A percentile compares a stretch with the other conserved stretches of the same genome.
These are phyloP conservation scores for Thysanoteuthis rhombus DNA, from an alignment of 2,888 invertebrate species.

Conservation along the genomic window DNA sequence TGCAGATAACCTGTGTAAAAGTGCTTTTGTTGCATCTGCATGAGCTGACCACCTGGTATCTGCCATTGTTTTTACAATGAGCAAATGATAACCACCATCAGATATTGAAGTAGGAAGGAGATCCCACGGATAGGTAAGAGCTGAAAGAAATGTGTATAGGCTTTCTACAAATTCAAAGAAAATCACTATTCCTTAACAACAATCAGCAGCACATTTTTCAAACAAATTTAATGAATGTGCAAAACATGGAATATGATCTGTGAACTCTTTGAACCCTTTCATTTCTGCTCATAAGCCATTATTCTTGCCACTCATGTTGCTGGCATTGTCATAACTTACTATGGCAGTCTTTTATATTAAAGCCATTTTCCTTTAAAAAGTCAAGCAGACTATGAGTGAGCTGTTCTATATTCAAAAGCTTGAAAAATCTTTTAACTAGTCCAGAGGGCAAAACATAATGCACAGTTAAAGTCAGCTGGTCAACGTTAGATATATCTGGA, in stretches of 20 bases:
- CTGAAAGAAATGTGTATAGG: not conserved
- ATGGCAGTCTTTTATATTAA: not conserved
- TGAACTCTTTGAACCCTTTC: no score
- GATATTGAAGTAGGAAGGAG: not conserved
- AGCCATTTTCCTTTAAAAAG: no score
- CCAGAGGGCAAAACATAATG: no score
- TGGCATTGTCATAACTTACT: not conserved
- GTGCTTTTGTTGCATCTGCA: not conserved
- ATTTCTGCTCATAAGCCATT: not conserved
- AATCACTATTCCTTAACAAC: not conserved
- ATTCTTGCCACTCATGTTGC: not conserved
- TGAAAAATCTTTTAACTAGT: no score
- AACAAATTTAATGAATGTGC: not conserved
- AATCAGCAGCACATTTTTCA: not conserved
- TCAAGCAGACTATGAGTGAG: no score
- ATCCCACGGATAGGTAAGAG: not conserved
- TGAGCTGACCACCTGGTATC: not conserved
- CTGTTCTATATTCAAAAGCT: no score
- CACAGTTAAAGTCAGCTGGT: no score
- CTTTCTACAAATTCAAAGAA: no score
- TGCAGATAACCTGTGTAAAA: not conserved
- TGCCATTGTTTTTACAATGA: not conserved
- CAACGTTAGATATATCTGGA: no score
- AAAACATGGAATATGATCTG: not conserved
- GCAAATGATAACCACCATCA: not conserved